A percentile compares a stretch with the other conserved stretches of the same genome.
phyloP scores from a whole-genome alignment of 2,797 vertebrate species.

The Monodelphis domestica region DNA sequence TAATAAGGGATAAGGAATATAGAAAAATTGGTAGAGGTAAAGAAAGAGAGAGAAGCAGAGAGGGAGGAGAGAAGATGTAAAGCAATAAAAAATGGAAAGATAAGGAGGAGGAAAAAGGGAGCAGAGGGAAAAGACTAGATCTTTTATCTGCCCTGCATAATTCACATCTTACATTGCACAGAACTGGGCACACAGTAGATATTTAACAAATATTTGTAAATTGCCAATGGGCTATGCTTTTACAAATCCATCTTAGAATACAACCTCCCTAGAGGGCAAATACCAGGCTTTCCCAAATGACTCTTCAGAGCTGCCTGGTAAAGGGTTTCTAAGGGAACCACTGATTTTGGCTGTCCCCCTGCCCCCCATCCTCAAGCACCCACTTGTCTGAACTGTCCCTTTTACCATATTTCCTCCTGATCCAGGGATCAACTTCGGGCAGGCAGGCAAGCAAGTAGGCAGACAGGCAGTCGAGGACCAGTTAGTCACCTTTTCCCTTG shows the following conservation, averaged over 20 bases:
- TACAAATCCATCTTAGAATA: background rate
- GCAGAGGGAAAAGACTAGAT: background rate
- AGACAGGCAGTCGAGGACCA: too few species aligned
- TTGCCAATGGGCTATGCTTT: background rate
- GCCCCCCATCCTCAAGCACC: background rate
- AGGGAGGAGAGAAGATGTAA: background rate
- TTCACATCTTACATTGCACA: background rate
- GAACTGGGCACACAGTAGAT: background rate
- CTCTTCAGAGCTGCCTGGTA: background rate
- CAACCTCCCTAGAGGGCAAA: background rate
- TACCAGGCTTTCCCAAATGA: background rate
- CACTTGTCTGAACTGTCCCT: background rate
- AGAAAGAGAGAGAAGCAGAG: too few species aligned
- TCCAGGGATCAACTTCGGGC: background rate
- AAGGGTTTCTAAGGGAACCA: background rate
- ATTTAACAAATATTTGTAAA: background rate
- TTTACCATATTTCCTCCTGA: background rate
- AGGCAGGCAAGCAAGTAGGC: too few species aligned
- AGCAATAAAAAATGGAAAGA: background rate
- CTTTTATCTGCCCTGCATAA: background rate
- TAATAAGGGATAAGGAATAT: too few species aligned
- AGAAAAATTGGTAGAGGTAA: too few species aligned
- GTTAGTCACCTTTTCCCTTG: background rate
- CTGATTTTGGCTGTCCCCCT: background rate
- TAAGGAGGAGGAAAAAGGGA: background rate